Base-by-base conservation (phyloP, 2,113 vertebrate genomes). In the Noturus placidus region DNA sequence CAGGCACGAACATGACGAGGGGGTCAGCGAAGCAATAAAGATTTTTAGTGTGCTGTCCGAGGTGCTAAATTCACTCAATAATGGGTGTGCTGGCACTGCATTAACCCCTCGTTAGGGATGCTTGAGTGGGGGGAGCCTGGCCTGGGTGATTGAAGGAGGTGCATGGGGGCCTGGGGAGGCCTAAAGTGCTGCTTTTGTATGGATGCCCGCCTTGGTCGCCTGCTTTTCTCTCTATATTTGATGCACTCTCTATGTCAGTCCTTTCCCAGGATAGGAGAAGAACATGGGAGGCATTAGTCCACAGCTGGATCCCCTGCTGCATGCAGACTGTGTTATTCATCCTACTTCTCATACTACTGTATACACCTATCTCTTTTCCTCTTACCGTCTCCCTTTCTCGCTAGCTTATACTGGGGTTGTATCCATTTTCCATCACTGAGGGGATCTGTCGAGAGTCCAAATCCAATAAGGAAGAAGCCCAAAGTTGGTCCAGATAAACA, bases 31-130 rank as follows among this genome's bases (percentile, higher is more conserved):
- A 96, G 96, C 96, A 97, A 97, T 97, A 96, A 96, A 96, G 95
- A 96, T 95, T 97, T 89, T 96, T 95, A 96, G 96, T 96, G 96
- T 96, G 96, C 96, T 97, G 96, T 97, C 96, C 96, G 96, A 97
- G 96, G 96, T 97, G 96, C 96, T 97, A 97, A 97, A 97, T 97
- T 97, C 95, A 96, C 96, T 97, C 96, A 96, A 96, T 97, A 97
- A 97, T 96, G 96, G 96, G 94, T 96, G 96, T 95, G 94, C 95
- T 95, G 96, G 95, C 96, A 94, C 94, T 95, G 95, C 96, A 96
- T 96, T 97, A 97, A 97, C 96, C 96, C 96, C 96, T 96, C 95
- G 96, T 97, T 97, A 97, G 95, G 96, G 85, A 72, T 25, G 88
- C 86, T 82, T 87, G 77, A n/a, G 69, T 14, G 67, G 88, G 61